Conservation (phyloP, 2,113 vertebrate species). For the Toxotes chatareus region DNA sequence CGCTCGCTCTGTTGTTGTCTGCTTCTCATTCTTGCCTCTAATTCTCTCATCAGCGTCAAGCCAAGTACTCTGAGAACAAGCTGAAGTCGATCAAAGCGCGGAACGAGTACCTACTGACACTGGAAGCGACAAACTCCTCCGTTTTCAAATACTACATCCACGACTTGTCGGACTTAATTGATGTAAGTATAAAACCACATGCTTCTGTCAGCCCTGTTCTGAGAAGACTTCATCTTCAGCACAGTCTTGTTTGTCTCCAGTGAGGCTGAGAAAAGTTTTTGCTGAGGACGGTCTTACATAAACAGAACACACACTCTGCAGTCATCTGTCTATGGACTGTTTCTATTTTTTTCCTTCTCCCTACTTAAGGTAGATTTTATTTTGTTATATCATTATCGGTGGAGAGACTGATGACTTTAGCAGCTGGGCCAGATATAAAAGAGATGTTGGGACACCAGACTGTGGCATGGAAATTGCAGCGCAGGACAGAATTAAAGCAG, state of each 20-base stretch:
- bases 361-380: slow-evolving; percentile 8
- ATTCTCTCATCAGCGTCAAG: slow-evolving; percentile 91
- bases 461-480: slow-evolving; percentile 51
- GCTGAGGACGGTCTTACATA: slow-evolving; percentile 7
- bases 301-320: background rate
- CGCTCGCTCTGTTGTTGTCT: slow-evolving; percentile 47
- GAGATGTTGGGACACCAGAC: slow-evolving; percentile 22
- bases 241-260: background rate
- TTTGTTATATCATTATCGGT: slow-evolving; percentile 28
- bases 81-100: slow-evolving; percentile 98
- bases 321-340: background rate
- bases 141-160: slow-evolving; percentile 99
- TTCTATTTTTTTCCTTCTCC: too few relatives aligned
- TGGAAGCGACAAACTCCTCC: slow-evolving; percentile 97
- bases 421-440: slow-evolving; percentile 43
- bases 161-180: slow-evolving; percentile 96
- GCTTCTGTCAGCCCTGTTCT: slow-evolving; percentile 5
- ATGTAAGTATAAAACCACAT: slow-evolving; percentile 88
- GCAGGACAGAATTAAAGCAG: slow-evolving; percentile 45
- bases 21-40: slow-evolving; percentile 46
- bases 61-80: slow-evolving; percentile 99
- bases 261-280: background rate
- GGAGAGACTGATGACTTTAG: slow-evolving; percentile 51
- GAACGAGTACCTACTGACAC: slow-evolving; percentile 97
- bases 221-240: slow-evolving; percentile 6